Evolutionary conservation across 2,113 vertebrate species (phyloP), one percentile per base, ranked within the genome.

Genomic region (Holacanthus passer): DNA sequence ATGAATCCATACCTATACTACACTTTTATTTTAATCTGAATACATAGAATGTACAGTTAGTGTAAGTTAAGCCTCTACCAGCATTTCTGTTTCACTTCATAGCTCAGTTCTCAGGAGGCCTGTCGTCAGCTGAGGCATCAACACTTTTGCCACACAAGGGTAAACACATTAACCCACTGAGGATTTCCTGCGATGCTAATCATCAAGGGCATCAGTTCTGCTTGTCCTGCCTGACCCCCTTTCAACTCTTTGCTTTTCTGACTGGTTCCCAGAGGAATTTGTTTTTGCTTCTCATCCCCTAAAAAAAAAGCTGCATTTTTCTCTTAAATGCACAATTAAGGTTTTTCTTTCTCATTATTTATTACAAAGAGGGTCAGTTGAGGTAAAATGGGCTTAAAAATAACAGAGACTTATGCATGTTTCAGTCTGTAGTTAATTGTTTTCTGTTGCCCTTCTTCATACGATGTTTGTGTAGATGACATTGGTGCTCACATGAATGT

Each of bases 401-500:
- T 3, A 50, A 35, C 7, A 39, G 13, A 20, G 35, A 19, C 14
- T 7, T 3, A 5, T 31, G 6, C 8, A 22, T 72, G 20, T 59
- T 35, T 73, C 6, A 35, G 13, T 22, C n/a, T 52, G 31, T 19
- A 5, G 4, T 48, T 47, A 7, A 19, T 13, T 6, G 32, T 31
- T 58, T 1, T n/a, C 4, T 59, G 17, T 62, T 20, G 27, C 13
- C 27, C 41, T 7, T 59, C 48, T 72, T 9, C 0, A 9, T 7
- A 3, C n/a, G 24, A 16, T 59, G 10, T 82, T 65, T 78, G 45
- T 59, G 4, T 89, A 96, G 98, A 99, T 95, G 98, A 99, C 88
- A 99, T 99, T 41, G 98, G 98, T 47, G 98, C 98, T 65, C 98
- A 99, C 84, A 99, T 99, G 98, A 99, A 99, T 59, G 98, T 99